Evolutionary conservation across 1,140 invertebrate genomes (phyloP), one percentile per base, ranked within the genome.

Genomic region (Temnothorax curvispinosus): DNA sequence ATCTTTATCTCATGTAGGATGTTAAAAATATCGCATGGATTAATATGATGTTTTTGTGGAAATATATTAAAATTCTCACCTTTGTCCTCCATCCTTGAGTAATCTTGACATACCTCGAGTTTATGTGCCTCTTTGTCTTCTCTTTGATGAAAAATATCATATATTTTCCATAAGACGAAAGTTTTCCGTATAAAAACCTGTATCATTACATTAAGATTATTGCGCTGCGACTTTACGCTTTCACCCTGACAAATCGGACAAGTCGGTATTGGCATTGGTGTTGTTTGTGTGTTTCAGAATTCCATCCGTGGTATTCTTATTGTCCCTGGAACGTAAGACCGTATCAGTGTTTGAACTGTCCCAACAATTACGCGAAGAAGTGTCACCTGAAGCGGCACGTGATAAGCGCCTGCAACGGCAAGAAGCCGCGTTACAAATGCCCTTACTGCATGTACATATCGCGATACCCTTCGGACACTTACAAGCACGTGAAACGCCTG

Each of bases 321-420:
- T 85, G 67, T 65, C 80, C 87, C 5, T 84, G 92, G 91, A 82
- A 60, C 60, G 50, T 54, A 77, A 87, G 85, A 88, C 86, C 91
- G 81, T 95, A 91, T 90, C 90, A 92, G 41, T 96, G 95, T 89
- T 88, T 89, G 47, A 93, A 93, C 32, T 96, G 96, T 90, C 93
- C 93, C 21, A 94, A 94, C 89, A 92, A 92, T 65, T 96, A 96
- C 89, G 94, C 93, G 2, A 92, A 93, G 75, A 93, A 94, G 78
- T 92, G 94, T 11, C 95, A 95, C 78, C 90, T 96, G 8, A 94
- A 93, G 50, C 90, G 95, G 6, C 96, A 97, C 91, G 89, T 96
- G 35, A 72, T 86, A 47, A 87, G 82, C 27, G 91, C 89, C 11
- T 89, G 86, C 72, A 90, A 85, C 50, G 87, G 85, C 15, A 89